Base-by-base conservation (phyloP, 2,888 invertebrate genomes). In the Dynastes grantii region DNA sequence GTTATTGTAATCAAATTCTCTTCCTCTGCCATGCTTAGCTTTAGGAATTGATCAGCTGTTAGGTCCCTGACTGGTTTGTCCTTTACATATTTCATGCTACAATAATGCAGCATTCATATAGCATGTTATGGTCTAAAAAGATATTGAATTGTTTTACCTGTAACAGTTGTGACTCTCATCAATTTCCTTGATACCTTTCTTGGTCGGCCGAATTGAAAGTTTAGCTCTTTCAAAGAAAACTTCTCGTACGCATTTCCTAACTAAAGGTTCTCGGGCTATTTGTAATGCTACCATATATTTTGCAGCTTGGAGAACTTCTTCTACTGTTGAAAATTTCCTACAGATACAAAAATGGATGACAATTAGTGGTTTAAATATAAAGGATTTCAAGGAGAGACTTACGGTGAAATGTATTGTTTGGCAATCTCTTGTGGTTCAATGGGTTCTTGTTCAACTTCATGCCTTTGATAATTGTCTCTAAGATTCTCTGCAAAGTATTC, bases 401-500 rank as follows among this genome's bases (percentile, higher is more conserved):
- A 87, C 88, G 89, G 87, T 84, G 92, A 92, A 32, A 94, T 90
- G 86, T 92, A 97, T 83, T 97, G 95, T 76, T 93, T 93, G 0
- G 98, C 98, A 22, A 96, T 90, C 82, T 96, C 95, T 0, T 92
- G 85, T 0, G 98, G 97, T 83, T 96, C 95, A n/a, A 93, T 92
- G 0, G 94, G 93, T 84, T 96, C 96, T 87, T 98, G 98, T 71
- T 98, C 98, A 1, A 98, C 97, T 86, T 98, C 98, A 87, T 98
- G 96, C 13, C 97, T 91, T 87, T 97, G 97, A 88, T 98, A 98
- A 88, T 97, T 97, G 86, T 98, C 98, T 0, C 97, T 92, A 6
- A 99, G 91, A 90, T 99, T 99, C 90, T 98, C 98, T 0, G 97
- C 98, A 88, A 97, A 98, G 88, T 98, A 95, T 87, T 97, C 97